Percentiles rank a stretch among this genome's conserved stretches.
Evolutionary conservation across 2,797 vertebrate genomes (phyloP).

Genomic region (Borostomias antarcticus): DNA sequence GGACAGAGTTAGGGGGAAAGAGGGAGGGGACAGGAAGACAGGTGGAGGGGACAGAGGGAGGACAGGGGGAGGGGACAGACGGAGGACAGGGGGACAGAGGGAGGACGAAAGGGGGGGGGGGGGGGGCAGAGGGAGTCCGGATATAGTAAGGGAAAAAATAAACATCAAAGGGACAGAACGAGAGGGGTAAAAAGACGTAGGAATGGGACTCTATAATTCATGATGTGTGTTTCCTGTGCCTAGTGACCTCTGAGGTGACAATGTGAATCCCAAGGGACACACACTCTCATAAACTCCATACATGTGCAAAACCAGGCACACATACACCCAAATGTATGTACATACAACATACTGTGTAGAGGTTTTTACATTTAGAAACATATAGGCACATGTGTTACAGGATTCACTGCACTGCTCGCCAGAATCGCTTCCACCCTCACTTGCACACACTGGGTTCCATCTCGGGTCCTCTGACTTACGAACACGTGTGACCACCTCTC

Average conservation of each 20-base stretch:
- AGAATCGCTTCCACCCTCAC: constrained; percentile 27
- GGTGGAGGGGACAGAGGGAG: not conserved
- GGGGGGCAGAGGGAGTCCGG: not conserved
- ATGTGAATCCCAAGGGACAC: constrained; percentile 75
- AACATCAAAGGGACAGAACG: constrained; percentile 39
- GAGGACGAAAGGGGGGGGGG: too few relatives aligned
- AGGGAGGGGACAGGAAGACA: too few relatives aligned
- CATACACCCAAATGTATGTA: constrained; percentile 15
- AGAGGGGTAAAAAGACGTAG: constrained; percentile 69
- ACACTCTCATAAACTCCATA: constrained; percentile 28
- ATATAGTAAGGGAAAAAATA: constrained; percentile 49
- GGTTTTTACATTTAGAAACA: too few relatives aligned
- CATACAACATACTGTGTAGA: not conserved
- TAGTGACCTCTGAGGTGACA: constrained; percentile 82
- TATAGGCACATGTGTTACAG: too few relatives aligned
- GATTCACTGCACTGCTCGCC: too few relatives aligned
- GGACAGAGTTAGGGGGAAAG: too few relatives aligned
- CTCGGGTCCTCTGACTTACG: too few relatives aligned
- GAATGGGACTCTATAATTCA: constrained; percentile 81
- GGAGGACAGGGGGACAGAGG: too few relatives aligned
- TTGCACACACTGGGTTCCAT: constrained; percentile 21
- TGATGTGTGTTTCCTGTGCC: constrained; percentile 81
- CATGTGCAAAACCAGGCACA: constrained; percentile 49
- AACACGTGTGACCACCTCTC: too few relatives aligned
- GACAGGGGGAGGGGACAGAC: not conserved